Percentiles rank a stretch among this genome's conserved stretches.
phyloP scores from a whole-genome alignment of 35 echinoderm and acorn worm species.

The Heliocidaris erythrogramma region DNA sequence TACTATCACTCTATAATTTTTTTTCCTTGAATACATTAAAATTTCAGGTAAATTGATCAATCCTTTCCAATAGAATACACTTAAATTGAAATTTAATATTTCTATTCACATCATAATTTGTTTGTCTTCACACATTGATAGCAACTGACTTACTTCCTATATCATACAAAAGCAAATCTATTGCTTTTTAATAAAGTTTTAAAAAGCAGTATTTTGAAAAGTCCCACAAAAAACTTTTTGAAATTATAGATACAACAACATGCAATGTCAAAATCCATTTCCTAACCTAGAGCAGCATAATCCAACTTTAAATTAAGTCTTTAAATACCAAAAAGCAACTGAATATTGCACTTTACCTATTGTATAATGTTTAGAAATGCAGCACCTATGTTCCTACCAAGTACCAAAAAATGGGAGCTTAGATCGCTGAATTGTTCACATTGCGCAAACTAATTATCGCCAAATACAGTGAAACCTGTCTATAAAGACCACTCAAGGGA shows the following conservation, averaged over 20 bases:
- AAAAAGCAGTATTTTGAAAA: background rate
- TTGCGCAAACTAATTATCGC: background rate
- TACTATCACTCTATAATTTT: too few relatives aligned
- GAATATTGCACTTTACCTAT: background rate
- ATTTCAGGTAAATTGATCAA: background rate
- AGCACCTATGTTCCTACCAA: background rate
- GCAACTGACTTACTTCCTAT: background rate
- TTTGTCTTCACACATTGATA: background rate
- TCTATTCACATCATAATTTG: background rate
- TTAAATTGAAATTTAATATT: background rate
- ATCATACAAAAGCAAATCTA: background rate
- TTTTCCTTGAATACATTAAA: background rate
- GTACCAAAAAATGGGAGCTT: too few relatives aligned
- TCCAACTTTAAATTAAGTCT: background rate
- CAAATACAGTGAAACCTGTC: too few relatives aligned
- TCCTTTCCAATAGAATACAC: background rate
- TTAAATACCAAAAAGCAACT: background rate
- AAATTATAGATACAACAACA: background rate
- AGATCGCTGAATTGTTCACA: background rate
- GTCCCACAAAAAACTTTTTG: background rate
- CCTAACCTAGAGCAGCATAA: background rate
- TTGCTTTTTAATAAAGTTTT: too few relatives aligned
- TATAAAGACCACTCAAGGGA: too few relatives aligned
- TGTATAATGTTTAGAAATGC: background rate
- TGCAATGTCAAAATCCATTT: background rate